phyloP scores from a whole-genome alignment of 1,140 invertebrate species.

The Drosophila santomea region DNA sequence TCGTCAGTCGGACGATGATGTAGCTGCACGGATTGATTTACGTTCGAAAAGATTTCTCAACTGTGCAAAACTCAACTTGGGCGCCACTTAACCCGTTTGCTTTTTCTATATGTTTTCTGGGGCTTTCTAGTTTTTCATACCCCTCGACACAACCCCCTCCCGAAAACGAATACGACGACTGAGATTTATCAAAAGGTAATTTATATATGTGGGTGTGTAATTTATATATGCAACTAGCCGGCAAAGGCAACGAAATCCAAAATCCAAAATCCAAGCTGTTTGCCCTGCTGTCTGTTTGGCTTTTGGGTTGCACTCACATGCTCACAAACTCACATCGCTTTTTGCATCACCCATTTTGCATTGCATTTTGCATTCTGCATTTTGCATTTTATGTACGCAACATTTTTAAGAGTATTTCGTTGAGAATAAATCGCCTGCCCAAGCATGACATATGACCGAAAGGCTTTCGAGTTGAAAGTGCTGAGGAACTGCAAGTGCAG shows the following conservation, averaged over 20 bases:
- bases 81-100: conserved; percentile 32
- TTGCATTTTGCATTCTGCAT: conserved; percentile 18
- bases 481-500: background rate
- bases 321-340: background rate
- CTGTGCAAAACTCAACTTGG: conserved; percentile 45
- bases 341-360: background rate
- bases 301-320: conserved; percentile 13
- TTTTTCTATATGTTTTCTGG: conserved; percentile 72
- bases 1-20: conserved; percentile 75
- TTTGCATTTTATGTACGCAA: conserved; percentile 68
- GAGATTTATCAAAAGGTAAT: conserved; percentile 84
- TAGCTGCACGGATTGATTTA: conserved; percentile 84
- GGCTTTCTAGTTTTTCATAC: background rate
- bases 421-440: conserved; percentile 80
- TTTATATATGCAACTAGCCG: conserved; percentile 67
- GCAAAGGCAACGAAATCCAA: background rate
- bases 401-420: conserved; percentile 82
- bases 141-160: no score
- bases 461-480: conserved; percentile 14
- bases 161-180: conserved; percentile 35
- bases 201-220: conserved; percentile 79
- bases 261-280: conserved; percentile 40
- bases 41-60: conserved; percentile 84
- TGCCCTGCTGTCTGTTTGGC: conserved; percentile 49
- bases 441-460: conserved; percentile 72